Evolutionary conservation across 2,113 vertebrate genomes (phyloP).

Genomic region (Megatriorchis doriae): DNA sequence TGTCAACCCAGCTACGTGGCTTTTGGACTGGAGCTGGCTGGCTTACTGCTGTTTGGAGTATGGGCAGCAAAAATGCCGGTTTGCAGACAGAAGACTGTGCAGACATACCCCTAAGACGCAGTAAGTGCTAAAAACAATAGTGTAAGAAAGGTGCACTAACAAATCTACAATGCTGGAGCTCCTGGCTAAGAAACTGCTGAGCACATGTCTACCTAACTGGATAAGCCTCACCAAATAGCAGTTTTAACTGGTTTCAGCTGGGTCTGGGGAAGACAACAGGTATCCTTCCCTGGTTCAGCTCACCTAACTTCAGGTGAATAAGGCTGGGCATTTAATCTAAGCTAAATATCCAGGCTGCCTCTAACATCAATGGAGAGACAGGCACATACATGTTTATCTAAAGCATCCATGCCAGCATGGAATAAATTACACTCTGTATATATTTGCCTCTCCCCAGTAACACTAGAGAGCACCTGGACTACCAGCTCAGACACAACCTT

Average conservation of each 20-base stretch:
- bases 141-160: not conserved
- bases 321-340: not conserved
- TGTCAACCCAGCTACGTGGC: not conserved
- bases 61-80: not conserved
- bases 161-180: not conserved
- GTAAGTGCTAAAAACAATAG: not conserved
- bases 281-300: not conserved
- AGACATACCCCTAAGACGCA: not conserved
- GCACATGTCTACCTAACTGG: accelerated
- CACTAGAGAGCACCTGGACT: not conserved
- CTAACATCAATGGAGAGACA: not conserved
- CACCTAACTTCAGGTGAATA: not conserved
- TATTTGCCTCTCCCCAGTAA: not conserved
- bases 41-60: not conserved
- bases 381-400: not conserved
- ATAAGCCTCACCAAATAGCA: not conserved
- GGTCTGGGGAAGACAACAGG: not conserved
- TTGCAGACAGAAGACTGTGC: not conserved
- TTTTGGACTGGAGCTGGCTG: not conserved
- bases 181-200: not conserved
- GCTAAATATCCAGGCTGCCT: not conserved
- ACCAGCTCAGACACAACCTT: not conserved
- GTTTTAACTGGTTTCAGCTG: not conserved
- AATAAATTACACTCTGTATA: not conserved
- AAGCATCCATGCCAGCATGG: not conserved